phyloP scores from a whole-genome alignment of 1,140 invertebrate species.

The Conus betulinus region DNA sequence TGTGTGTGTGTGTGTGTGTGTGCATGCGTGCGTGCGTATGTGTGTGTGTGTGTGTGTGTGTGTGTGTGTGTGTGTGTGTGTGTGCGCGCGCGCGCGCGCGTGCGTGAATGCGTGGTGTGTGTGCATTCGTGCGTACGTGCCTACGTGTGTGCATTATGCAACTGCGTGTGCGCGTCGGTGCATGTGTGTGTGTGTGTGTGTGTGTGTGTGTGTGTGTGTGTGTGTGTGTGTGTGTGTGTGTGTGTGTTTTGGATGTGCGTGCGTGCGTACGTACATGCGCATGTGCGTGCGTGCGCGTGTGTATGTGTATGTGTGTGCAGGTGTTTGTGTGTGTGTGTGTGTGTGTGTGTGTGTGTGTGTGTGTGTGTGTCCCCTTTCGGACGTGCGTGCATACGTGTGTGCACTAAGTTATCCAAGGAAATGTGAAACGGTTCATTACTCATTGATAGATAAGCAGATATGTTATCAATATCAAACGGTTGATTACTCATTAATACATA shows the following conservation, averaged over 20 bases:
- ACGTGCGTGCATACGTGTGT: too few species aligned
- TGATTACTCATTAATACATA: too few species aligned
- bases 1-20: conserved; percentile 22
- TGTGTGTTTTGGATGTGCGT: not conserved
- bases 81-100: not conserved
- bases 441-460: too few species aligned
- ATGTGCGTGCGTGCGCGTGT: too few species aligned
- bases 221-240: not conserved
- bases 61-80: conserved; percentile 22
- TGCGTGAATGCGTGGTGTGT: not conserved
- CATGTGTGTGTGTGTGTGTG: not conserved
- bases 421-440: too few species aligned
- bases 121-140: not conserved
- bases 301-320: too few species aligned
- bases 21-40: conserved; percentile 21
- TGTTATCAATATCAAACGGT: too few species aligned
- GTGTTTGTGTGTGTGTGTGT: too few species aligned
- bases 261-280: too few species aligned
- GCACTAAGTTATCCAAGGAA: too few species aligned
- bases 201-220: not conserved
- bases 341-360: too few species aligned
- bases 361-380: too few species aligned
- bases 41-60: conserved; percentile 20
- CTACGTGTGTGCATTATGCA: not conserved
- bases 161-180: not conserved